These are phyloP conservation scores for Cydia amplana DNA, from an alignment of 1,140 invertebrate genomes.

Conservation along the genomic window DNA sequence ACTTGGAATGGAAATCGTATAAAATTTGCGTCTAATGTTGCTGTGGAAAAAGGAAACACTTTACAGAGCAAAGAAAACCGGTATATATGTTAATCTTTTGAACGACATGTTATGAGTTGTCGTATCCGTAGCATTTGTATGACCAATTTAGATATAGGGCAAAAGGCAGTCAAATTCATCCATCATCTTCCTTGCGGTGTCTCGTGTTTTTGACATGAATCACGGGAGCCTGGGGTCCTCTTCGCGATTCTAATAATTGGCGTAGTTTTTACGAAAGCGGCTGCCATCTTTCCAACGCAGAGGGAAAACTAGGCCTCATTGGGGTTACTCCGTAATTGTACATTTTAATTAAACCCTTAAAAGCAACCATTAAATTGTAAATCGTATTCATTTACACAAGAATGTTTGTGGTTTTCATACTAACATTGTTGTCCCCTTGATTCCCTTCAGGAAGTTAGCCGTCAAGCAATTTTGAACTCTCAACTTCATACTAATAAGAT, in stretches of 20 bases:
- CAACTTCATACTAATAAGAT: neutral
- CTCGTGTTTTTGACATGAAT: too few species aligned
- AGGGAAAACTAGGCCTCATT: too few species aligned
- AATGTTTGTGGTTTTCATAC: constrained; percentile 1
- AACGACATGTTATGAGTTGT: too few species aligned
- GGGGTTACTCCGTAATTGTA: neutral
- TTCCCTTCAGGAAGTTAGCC: neutral
- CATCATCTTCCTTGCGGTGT: too few species aligned
- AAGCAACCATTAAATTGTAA: neutral
- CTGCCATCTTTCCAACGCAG: too few species aligned
- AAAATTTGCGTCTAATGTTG: constrained; percentile 12
- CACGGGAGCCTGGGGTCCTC: too few species aligned
- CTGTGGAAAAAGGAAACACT: neutral
- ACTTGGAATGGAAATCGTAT: constrained; percentile 11
- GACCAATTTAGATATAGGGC: too few species aligned
- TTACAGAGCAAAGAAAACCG: neutral
- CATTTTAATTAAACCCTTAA: constrained; percentile 4
- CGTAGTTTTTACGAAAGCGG: too few species aligned
- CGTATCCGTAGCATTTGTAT: too few species aligned
- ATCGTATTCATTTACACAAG: constrained; percentile 2
- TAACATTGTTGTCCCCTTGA: neutral
- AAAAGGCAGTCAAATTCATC: too few species aligned
- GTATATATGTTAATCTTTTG: neutral
- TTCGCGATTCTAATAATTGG: too few species aligned
- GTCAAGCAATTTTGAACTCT: neutral